Conservation (phyloP, 2,113 vertebrate species). For the Leucoraja erinaceus region DNA sequence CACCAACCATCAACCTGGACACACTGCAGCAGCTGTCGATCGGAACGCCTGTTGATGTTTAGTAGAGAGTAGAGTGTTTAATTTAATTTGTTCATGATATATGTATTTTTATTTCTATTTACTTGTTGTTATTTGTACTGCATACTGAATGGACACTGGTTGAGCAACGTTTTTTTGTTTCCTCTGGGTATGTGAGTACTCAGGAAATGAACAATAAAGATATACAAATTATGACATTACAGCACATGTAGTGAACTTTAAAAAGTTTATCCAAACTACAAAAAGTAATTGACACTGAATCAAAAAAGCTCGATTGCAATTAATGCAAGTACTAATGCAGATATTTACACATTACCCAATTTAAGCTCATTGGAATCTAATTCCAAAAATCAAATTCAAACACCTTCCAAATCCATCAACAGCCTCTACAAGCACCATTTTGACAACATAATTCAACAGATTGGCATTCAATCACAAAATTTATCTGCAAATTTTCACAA, state of each 20-base stretch:
- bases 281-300: not conserved
- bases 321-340: not conserved
- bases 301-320: not conserved
- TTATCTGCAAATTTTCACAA: not conserved
- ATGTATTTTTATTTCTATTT: too few relatives aligned
- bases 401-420: not conserved
- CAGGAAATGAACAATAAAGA: too few relatives aligned
- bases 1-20: too few relatives aligned
- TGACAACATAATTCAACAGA: not conserved
- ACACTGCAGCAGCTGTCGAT: too few relatives aligned
- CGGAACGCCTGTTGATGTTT: too few relatives aligned
- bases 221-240: not conserved
- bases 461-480: not conserved
- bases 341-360: not conserved
- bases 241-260: not conserved
- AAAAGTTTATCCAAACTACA: not conserved
- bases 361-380: not conserved
- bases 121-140: too few relatives aligned
- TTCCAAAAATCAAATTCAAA: not conserved
- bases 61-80: too few relatives aligned
- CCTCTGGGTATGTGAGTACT: too few relatives aligned
- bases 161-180: too few relatives aligned
- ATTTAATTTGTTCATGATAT: too few relatives aligned
- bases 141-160: too few relatives aligned
- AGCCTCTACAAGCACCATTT: too few relatives aligned